Evolutionary conservation across 1,140 invertebrate genomes (phyloP).

Genomic region (Piezodorus guildinii): DNA sequence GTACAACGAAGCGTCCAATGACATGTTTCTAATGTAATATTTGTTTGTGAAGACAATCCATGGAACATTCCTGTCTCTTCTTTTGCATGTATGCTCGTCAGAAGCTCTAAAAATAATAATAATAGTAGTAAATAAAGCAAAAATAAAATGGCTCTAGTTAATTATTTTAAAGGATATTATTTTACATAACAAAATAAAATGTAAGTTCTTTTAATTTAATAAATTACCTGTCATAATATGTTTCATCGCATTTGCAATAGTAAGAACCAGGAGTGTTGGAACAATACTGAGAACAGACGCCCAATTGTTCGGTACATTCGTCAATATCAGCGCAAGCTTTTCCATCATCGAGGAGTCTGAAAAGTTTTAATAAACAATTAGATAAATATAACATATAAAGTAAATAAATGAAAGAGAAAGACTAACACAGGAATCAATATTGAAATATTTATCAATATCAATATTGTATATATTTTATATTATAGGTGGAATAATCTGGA

Average conservation of each 20-base stretch:
- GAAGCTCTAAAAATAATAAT: constrained; percentile 26
- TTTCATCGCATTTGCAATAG: constrained; percentile 91
- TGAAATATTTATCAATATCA: too few species aligned
- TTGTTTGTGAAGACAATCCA: constrained; percentile 97
- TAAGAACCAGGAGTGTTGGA: constrained; percentile 90
- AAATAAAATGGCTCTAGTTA: neutral
- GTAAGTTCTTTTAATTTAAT: too few species aligned
- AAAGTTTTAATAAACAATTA: constrained; percentile 12
- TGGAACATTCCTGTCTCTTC: constrained; percentile 67
- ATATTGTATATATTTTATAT: too few species aligned
- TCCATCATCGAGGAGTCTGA: constrained; percentile 58
- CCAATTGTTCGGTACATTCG: constrained; percentile 81
- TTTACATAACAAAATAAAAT: too few species aligned
- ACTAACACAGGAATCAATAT: too few species aligned
- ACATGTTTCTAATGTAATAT: constrained; percentile 94
- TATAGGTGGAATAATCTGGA: too few species aligned
- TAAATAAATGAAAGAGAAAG: too few species aligned
- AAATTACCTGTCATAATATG: constrained; percentile 71
- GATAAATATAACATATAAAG: neutral
- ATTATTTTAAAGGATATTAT: too few species aligned
- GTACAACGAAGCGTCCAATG: constrained; percentile 72
- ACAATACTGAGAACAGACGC: constrained; percentile 88
- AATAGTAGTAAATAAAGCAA: neutral
- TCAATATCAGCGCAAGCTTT: constrained; percentile 88
- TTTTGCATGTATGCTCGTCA: constrained; percentile 83